Percentiles rank a stretch among this genome's conserved stretches.
phyloP scores from a whole-genome alignment of 2,797 vertebrate genomes.

The Myoxocephalus aenaeus region DNA sequence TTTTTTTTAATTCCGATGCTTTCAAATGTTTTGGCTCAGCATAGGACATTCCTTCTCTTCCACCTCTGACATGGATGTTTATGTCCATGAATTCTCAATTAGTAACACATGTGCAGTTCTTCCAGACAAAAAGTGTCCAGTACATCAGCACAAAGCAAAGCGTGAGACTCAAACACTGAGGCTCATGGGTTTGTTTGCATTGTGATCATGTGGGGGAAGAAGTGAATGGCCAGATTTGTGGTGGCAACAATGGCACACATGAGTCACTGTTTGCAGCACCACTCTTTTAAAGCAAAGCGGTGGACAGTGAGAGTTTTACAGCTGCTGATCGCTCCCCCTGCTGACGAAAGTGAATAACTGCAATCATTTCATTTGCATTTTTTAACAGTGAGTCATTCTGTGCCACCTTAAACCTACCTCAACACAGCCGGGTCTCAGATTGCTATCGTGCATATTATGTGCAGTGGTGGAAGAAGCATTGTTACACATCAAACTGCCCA shows the following conservation, averaged over 20 bases:
- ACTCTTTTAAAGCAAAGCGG: slow-evolving; percentile 23
- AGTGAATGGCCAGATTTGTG: slow-evolving; percentile 41
- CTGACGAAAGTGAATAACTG: slow-evolving; percentile 43
- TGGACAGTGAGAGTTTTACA: not conserved
- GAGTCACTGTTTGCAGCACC: slow-evolving; percentile 65
- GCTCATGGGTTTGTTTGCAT: slow-evolving; percentile 34
- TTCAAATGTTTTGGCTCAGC: slow-evolving; percentile 39
- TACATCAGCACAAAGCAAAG: slow-evolving; percentile 27
- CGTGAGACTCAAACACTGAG: not conserved
- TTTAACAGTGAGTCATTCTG: slow-evolving; percentile 21
- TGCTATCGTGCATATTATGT: not conserved
- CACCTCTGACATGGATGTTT: slow-evolving; percentile 38
- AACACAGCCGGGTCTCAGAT: not conserved
- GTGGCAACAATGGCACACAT: slow-evolving; percentile 68
- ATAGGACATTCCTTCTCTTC: slow-evolving; percentile 20
- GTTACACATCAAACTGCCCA: not conserved
- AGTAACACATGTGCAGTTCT: slow-evolving; percentile 64
- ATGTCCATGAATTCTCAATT: slow-evolving; percentile 44
- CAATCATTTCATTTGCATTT: slow-evolving; percentile 25
- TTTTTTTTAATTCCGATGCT: slow-evolving; percentile 37
- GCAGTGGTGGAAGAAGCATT: slow-evolving; percentile 1
- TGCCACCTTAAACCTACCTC: slow-evolving; percentile 11
- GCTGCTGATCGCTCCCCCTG: slow-evolving; percentile 61
- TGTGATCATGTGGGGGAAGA: slow-evolving; percentile 36
- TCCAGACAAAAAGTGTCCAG: slow-evolving; percentile 9